Evolutionary conservation across 2,113 vertebrate species (phyloP).

Genomic region (Onychostoma macrolepis): DNA sequence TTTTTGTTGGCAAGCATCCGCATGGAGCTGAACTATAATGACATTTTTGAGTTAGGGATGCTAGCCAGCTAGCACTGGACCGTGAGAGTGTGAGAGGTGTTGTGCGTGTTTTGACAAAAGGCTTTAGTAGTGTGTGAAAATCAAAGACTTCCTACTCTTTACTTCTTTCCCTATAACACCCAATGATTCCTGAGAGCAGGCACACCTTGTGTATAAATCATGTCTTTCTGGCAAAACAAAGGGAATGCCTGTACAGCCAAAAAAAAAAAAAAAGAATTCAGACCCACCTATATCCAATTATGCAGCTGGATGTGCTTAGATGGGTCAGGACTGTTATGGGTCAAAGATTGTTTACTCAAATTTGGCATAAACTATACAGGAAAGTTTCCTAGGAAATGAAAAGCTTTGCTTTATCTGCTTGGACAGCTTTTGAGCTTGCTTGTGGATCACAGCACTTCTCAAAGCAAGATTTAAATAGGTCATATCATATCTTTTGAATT

Average conservation of each 20-base stretch:
- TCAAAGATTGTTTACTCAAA: background rate
- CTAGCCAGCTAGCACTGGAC: background rate
- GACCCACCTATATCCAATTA: background rate
- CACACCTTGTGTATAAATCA: background rate
- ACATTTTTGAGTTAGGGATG: slow-evolving; percentile 8
- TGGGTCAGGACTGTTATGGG: background rate
- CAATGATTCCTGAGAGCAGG: background rate
- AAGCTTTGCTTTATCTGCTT: background rate
- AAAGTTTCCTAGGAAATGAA: background rate
- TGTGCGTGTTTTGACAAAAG: slow-evolving; percentile 14
- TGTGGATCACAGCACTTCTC: background rate
- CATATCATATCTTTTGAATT: background rate
- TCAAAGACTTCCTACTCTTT: slow-evolving; percentile 15
- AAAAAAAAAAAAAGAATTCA: background rate
- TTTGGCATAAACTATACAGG: background rate
- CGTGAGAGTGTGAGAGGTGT: background rate
- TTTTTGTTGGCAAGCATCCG: slow-evolving; percentile 27
- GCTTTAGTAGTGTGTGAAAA: background rate
- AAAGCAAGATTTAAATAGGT: background rate
- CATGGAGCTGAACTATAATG: slow-evolving; percentile 1
- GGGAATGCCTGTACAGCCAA: background rate
- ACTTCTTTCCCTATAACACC: background rate
- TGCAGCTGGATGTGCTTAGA: background rate
- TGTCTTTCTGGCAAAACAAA: background rate
- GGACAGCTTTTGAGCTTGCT: background rate